Conservation (phyloP, 2,113 vertebrate genomes). For the Gallinago jamesoni region DNA sequence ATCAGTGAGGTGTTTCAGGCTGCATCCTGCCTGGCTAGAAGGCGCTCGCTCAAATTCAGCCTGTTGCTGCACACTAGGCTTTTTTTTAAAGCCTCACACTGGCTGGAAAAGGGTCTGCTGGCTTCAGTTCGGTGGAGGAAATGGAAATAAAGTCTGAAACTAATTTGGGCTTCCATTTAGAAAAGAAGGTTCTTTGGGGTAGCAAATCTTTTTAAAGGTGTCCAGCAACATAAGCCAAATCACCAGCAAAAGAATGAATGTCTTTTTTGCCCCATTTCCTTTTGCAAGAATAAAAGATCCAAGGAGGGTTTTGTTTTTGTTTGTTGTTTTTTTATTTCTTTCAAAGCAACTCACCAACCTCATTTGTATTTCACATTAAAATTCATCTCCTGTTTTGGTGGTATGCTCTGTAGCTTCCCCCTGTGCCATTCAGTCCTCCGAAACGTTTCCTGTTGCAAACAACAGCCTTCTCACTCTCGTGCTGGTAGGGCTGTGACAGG, state of each 20-base stretch:
- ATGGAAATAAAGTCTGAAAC: neutral
- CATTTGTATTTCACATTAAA: neutral
- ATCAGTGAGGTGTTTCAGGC: neutral
- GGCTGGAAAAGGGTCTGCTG: neutral
- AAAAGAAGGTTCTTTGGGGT: neutral
- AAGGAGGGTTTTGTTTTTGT: neutral
- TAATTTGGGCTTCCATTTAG: neutral
- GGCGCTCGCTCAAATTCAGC: neutral
- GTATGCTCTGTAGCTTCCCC: neutral
- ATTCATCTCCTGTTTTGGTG: neutral
- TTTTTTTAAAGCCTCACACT: neutral
- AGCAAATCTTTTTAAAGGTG: constrained; percentile 13
- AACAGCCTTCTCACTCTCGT: neutral
- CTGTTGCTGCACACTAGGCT: neutral
- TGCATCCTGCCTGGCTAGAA: neutral
- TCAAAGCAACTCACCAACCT: neutral
- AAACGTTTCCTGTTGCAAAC: neutral
- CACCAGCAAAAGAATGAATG: neutral
- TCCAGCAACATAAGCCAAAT: constrained; percentile 22
- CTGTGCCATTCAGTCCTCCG: neutral
- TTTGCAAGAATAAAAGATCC: neutral
- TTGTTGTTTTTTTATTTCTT: neutral
- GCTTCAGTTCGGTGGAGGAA: neutral
- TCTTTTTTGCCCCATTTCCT: rapidly evolving
- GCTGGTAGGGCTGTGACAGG: neutral